Base-by-base conservation (phyloP, 1,140 invertebrate species). In the Macrobrachium nipponense region DNA sequence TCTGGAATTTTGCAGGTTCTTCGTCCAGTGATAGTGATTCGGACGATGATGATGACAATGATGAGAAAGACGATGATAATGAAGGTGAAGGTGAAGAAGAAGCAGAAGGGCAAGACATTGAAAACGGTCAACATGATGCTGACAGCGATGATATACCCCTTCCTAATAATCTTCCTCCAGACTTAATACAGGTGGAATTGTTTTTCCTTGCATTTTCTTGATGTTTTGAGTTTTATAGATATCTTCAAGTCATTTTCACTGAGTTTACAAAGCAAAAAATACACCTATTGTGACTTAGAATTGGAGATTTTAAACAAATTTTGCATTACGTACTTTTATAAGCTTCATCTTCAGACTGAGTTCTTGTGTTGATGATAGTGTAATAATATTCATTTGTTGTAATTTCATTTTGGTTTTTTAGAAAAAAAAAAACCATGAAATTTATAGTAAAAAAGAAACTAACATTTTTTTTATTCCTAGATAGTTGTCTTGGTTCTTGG, bases 141-240 rank as follows among this genome's bases (percentile, higher is more conserved):
- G 61, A 62, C 18, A 89, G 87, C 44, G 89, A 90, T 86, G 91
- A 92, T 80, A 91, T 92, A 23, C 92, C 92, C 86, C 91, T 95
- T 68, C 94, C 94, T 10, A 92, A 93, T 36, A 92, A 92, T 89
- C 91, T 95, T 81, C 92, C 94, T 44, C 90, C 92, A 64, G 92
- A 93, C 75, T 91, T 95, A 87, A 91, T 92, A 87, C 91, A 92
- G 70, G 87, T 88, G 23, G 43, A 73, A 43, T 61, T 1, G 2
- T 76, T 43, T 76, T 76, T 76, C 4, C 58, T 78, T 58, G 11
- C 58, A 64, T 84, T 77, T 66, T 6, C 27, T n/a, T 43, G 61
- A 27, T 62, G 17, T 20, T 17, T 2, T 10, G 66, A 8, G 36
- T 64, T 20, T 15, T 58, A 36, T n/a, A 17, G 36, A 23, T 76